Base-by-base conservation (phyloP, 2,113 vertebrate genomes). In the Erpornis zantholeuca region DNA sequence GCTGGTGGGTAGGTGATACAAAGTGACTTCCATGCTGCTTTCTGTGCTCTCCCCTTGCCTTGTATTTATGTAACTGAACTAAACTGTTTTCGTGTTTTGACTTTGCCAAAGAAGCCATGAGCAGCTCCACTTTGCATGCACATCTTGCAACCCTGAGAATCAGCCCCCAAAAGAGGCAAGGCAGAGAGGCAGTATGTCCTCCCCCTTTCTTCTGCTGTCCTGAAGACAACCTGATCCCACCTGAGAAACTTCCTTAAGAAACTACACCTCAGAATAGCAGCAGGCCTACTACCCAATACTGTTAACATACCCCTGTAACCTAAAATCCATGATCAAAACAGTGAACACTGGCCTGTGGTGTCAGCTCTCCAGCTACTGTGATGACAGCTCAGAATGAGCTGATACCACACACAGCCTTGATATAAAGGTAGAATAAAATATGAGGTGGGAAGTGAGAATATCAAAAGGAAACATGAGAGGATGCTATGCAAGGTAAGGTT, bases 401-500 rank as follows among this genome's bases (percentile, higher is more conserved):
- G 81, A 72, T 20, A 81, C 81, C 88, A 94, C 61, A 84, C 71
- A 87, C 78, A 85, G 87, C 71, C 87, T 79, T 92, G 86, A 85
- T 85, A 84, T 50, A 78, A 91, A 92, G 50, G 61, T 45, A 94
- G 94, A 97, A 94, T 95, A 94, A 96, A 89, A 97, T 89, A 96
- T 89, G 73, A 96, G 65, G 84, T 1, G 4, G 61, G 75, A 94
- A 94, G 81, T 33, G 89, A 95, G 94, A 92, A 65, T 89, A 96
- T 97, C 93, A 97, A 96, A 94, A 95, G 84, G 61, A 87, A 94
- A 94, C 70, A 86, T 87, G 91, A 94, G 84, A 96, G 70, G 73
- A 87, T 57, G 80, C 84, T 92, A 84, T 57, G 89, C 81, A 85
- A 92, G 77, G 88, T 53, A 85, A 92, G 25, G 70, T 23, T 87